Evolutionary conservation across 2,888 invertebrate species (phyloP), one percentile per base, ranked within the genome.

Genomic region (Ligdia adustata): DNA sequence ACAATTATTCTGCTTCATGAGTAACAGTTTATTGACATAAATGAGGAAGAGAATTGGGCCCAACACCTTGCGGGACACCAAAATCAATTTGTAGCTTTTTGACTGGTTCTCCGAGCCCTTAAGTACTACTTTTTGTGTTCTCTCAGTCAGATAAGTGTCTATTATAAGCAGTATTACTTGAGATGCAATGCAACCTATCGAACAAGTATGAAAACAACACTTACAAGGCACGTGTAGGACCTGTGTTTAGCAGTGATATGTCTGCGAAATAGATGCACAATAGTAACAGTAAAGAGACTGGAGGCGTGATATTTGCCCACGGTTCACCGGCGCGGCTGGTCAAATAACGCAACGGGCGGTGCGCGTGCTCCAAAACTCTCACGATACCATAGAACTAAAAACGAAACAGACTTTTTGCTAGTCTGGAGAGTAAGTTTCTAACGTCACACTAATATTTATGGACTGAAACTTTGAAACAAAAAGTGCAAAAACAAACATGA

Each of bases 291-390:
- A 71, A 67, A 69, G 56, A 51, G 60, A 55, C 69, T 66, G 64
- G 66, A 68, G 62, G 61, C 60, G 64, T 59, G 62, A 57, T 77
- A 72, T 81, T 78, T 80, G 73, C 62, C 67, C 73, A 71, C 70
- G 69, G n/a, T n/a, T n/a, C n/a, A n/a, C n/a, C n/a, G n/a, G 57
- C 60, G 55, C 61, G 57, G 60, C 55, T 60, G 60, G 54, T 53
- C 62, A 68, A 69, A 72, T 65, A 73, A 37, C 38, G 31, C 38
- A 50, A 55, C 56, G 42, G 50, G 50, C 28, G 15, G 52, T 57
- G 64, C 66, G 62, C 65, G 58, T 56, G 67, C 63, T 57, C n/a
- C 58, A 50, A 52, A 61, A 57, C 57, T 72, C 72, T 63, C 67
- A 69, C 65, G 70, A 57, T 57, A 28, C 29, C 33, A 27, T 13